Percentiles rank a stretch among this genome's conserved stretches.
phyloP scores from a whole-genome alignment of 2,888 invertebrate genomes.

The Neoscelio sp. region DNA sequence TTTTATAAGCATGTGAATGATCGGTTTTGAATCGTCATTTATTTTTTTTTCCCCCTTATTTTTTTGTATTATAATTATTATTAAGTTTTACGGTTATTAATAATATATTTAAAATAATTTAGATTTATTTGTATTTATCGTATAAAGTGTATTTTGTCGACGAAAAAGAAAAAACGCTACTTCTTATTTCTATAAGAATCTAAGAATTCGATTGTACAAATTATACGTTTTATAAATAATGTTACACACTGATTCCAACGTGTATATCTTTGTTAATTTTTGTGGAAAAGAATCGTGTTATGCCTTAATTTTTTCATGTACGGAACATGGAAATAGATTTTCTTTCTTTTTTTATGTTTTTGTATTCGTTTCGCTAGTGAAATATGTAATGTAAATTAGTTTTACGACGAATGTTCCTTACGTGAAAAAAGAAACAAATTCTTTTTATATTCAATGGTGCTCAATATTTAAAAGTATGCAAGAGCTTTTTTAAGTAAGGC shows the following conservation, averaged over 20 bases:
- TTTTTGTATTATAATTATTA: conserved; percentile 3
- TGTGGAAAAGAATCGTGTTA: conserved; percentile 37
- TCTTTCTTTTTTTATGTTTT: no score
- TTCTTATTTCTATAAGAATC: conserved; percentile 12
- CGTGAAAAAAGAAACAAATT: conserved; percentile 34
- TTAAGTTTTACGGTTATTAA: conserved; percentile 33
- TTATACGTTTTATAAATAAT: conserved; percentile 57
- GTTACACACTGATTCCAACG: conserved; percentile 33
- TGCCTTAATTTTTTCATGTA: conserved; percentile 47
- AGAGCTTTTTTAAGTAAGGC: conserved; percentile 40
- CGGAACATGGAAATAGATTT: no score
- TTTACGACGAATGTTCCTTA: conserved; percentile 27
- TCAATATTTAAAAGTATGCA: conserved; percentile 32
- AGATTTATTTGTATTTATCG: conserved; percentile 31
- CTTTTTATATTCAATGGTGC: conserved; percentile 52
- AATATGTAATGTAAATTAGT: no score
- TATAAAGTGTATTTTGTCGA: conserved; percentile 24
- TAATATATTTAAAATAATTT: conserved; percentile 37
- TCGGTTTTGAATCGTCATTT: conserved; percentile 30
- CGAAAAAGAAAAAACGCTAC: background rate
- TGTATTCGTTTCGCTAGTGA: no score
- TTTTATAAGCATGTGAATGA: conserved; percentile 34
- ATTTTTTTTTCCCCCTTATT: no score
- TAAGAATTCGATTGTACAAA: conserved; percentile 53
- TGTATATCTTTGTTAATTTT: conserved; percentile 54